A percentile compares a stretch with the other conserved stretches of the same genome.
phyloP scores from a whole-genome alignment of 2,113 vertebrate species.

The Rhombomys opimus region DNA sequence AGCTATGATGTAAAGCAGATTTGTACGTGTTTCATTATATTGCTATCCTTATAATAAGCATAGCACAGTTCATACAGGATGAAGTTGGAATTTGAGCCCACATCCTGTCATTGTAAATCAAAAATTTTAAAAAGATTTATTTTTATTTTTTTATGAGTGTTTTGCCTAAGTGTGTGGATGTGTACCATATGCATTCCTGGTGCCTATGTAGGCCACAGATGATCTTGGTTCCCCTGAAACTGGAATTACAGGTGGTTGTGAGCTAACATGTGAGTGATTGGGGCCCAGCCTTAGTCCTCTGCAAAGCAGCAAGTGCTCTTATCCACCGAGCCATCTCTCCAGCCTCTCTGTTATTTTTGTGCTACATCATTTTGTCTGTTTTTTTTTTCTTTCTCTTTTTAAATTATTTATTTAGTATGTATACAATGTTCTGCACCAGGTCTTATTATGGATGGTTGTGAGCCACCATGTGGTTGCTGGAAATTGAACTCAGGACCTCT shows the following conservation, averaged over 20 bases:
- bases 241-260: background rate
- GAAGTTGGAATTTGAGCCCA: slow-evolving; percentile 31
- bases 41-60: background rate
- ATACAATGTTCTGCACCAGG: too few species aligned
- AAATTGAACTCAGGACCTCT: too few species aligned
- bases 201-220: background rate
- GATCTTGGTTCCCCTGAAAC: background rate
- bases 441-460: too few species aligned
- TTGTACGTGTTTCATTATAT: background rate
- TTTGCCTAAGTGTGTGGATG: background rate
- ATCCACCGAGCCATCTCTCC: background rate
- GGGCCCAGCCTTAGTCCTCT: background rate
- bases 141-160: background rate
- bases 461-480: too few species aligned
- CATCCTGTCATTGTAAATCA: slow-evolving; percentile 19
- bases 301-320: background rate
- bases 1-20: background rate
- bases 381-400: background rate
- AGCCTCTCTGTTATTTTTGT: background rate
- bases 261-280: background rate
- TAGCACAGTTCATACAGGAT: background rate
- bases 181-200: background rate
- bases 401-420: too few species aligned
- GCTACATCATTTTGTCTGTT: background rate
- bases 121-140: background rate